A percentile compares a stretch with the other conserved stretches of the same genome.
phyloP scores from a whole-genome alignment of 2,888 invertebrate genomes.

The Cataglyphis cursor region DNA sequence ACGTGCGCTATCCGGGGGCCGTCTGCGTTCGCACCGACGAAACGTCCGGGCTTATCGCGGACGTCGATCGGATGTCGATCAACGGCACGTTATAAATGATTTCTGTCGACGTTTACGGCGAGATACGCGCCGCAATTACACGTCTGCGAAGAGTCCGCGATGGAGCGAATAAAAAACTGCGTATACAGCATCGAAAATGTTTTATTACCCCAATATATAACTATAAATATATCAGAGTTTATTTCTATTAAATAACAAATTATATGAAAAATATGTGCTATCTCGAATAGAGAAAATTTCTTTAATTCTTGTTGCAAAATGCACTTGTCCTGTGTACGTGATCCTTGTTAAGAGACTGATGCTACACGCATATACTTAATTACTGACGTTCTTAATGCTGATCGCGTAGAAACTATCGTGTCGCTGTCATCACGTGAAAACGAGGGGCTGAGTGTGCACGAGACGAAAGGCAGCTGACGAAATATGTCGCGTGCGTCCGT shows the following conservation, averaged over 20 bases:
- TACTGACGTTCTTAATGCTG: background rate
- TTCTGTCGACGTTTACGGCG: conserved; percentile 56
- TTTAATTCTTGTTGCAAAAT: background rate
- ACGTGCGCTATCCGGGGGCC: conserved; percentile 62
- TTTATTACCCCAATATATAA: background rate
- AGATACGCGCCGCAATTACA: conserved; percentile 48
- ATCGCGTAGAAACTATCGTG: conserved; percentile 35
- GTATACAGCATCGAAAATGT: background rate
- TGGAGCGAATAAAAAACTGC: background rate
- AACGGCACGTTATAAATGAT: conserved; percentile 71
- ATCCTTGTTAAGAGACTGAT: background rate
- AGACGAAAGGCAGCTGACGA: conserved; percentile 72
- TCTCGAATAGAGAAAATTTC: background rate
- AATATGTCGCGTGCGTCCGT: conserved; percentile 71
- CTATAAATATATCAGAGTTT: background rate
- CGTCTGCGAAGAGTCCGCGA: conserved; percentile 12
- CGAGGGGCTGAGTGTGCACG: background rate
- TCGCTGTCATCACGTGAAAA: conserved; percentile 17
- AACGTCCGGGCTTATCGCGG: conserved; percentile 69
- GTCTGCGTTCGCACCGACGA: conserved; percentile 69
- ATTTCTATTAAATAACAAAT: background rate
- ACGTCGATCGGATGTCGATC: conserved; percentile 71
- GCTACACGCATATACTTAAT: background rate
- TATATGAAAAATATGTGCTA: background rate
- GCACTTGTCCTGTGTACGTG: background rate